Evolutionary conservation across 2,797 vertebrate species (phyloP).

Genomic region (Onychomys arenicola): DNA sequence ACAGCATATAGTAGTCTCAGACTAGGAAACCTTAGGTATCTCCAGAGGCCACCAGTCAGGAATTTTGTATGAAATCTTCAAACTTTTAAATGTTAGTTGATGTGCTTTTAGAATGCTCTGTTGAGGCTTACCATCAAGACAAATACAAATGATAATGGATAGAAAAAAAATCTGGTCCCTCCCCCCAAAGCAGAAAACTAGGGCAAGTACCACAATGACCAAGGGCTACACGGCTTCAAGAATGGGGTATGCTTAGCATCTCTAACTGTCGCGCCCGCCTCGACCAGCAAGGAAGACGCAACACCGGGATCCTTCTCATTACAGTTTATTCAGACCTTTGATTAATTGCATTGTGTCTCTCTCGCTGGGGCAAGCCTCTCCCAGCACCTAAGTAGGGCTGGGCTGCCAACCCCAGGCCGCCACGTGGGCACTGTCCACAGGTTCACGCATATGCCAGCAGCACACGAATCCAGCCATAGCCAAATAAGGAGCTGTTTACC

Average conservation of each 20-base stretch:
- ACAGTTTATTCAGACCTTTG: too few relatives aligned
- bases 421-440: too few relatives aligned
- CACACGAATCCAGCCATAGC: too few relatives aligned
- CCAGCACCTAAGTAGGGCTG: too few relatives aligned
- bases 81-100: slow-evolving; percentile 30
- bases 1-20: neutral
- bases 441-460: too few relatives aligned
- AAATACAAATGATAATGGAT: neutral
- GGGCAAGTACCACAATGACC: neutral
- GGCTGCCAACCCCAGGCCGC: too few relatives aligned
- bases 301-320: too few relatives aligned
- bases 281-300: too few relatives aligned
- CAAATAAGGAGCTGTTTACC: too few relatives aligned
- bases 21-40: neutral
- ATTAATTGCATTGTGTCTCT: too few relatives aligned
- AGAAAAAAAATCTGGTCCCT: neutral
- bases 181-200: neutral
- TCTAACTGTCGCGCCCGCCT: too few relatives aligned
- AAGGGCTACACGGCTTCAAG: neutral
- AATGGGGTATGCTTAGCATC: neutral
- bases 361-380: too few relatives aligned
- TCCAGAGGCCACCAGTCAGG: neutral
- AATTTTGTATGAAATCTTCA: slow-evolving; percentile 9
- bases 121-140: slow-evolving; percentile 15
- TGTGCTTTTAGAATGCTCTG: slow-evolving; percentile 34